These are phyloP conservation scores for Heteropelma amictum DNA, from an alignment of 2,888 invertebrate genomes.

Conservation along the genomic window DNA sequence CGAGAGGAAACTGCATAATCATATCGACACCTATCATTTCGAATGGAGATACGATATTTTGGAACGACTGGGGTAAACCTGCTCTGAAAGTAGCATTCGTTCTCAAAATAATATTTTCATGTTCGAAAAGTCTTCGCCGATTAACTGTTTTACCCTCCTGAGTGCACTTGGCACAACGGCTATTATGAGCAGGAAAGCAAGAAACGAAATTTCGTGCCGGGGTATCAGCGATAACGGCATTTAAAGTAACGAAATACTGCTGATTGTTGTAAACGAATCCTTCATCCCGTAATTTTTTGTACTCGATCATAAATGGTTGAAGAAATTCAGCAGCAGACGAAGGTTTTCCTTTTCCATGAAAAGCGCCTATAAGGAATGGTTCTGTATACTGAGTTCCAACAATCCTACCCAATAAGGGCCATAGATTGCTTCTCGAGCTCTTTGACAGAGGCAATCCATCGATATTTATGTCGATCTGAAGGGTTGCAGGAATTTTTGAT, in stretches of 20 bases:
- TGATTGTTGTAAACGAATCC: constrained; percentile 24
- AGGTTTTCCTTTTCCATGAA: background rate
- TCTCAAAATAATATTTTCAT: constrained; percentile 15
- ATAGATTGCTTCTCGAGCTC: background rate
- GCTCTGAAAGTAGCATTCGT: constrained; percentile 25
- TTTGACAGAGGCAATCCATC: background rate
- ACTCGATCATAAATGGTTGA: constrained; percentile 14
- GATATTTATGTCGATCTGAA: background rate
- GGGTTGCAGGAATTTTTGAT: background rate
- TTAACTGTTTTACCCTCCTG: constrained; percentile 9
- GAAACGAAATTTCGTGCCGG: constrained; percentile 38
- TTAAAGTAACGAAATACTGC: background rate
- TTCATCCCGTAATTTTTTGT: background rate
- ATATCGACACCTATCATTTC: constrained; percentile 26
- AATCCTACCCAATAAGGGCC: background rate
- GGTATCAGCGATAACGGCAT: constrained; percentile 31
- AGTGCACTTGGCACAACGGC: constrained; percentile 33
- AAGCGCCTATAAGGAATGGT: background rate
- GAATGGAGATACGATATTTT: constrained; percentile 18
- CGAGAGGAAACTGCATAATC: constrained; percentile 36
- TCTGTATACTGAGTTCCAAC: background rate
- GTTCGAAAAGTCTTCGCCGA: constrained; percentile 30
- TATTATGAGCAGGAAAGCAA: constrained; percentile 33
- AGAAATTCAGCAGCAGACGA: background rate
- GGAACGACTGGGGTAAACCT: background rate